Evolutionary conservation across 2,888 invertebrate species (phyloP).

Genomic region (Ophion slaviceki): DNA sequence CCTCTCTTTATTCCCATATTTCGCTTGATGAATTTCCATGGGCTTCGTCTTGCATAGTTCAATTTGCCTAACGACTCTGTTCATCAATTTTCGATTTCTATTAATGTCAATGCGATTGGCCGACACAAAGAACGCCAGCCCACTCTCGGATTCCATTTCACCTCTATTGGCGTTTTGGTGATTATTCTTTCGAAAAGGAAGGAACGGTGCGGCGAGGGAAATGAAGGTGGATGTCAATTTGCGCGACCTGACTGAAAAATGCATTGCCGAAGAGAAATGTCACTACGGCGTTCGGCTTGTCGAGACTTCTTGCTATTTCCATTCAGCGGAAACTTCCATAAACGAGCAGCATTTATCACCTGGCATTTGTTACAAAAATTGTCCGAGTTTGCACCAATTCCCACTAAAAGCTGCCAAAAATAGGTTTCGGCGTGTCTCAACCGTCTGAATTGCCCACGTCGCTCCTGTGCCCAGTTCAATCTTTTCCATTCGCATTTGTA

Average conservation of each 20-base stretch:
- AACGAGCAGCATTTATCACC: no score
- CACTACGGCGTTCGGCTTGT: neutral
- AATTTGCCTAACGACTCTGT: neutral
- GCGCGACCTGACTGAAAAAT: neutral
- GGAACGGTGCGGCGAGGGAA: neutral
- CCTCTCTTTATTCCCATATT: constrained; percentile 6
- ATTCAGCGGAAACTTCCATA: neutral
- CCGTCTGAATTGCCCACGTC: neutral
- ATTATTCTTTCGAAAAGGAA: neutral
- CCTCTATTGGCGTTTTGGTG: neutral
- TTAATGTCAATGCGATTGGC: neutral
- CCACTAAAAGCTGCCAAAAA: neutral
- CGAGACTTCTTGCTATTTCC: neutral
- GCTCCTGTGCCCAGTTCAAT: neutral
- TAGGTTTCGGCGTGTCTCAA: neutral
- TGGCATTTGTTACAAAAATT: no score
- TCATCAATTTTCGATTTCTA: neutral
- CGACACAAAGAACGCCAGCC: neutral
- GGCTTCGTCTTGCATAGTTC: neutral
- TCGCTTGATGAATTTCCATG: constrained; percentile 18
- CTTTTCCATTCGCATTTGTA: neutral
- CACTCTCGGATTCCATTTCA: neutral
- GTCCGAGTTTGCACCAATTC: neutral
- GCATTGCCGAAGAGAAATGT: neutral
- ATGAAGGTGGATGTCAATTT: neutral